A percentile compares a stretch with the other conserved stretches of the same genome.
These are phyloP conservation scores for Tipula confusa DNA, from an alignment of 2,888 invertebrate genomes.

Conservation along the genomic window DNA sequence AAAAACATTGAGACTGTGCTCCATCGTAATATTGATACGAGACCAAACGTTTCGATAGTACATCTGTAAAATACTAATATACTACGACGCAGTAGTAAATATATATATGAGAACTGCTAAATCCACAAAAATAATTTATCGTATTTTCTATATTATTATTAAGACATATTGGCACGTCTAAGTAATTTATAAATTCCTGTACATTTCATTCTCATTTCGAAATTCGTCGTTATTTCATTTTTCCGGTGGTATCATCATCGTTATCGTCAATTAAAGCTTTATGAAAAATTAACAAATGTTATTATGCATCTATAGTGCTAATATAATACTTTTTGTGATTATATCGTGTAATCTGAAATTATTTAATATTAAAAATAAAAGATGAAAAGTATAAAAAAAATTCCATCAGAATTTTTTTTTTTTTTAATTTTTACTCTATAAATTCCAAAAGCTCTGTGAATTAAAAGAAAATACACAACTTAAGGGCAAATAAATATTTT, in stretches of 20 bases:
- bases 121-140: not conserved
- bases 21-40: not conserved
- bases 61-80: not conserved
- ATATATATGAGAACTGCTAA: too few relatives aligned
- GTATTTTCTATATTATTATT: not conserved
- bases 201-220: not conserved
- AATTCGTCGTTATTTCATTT: not conserved
- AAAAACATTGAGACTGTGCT: not conserved
- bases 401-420: not conserved
- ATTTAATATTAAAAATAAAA: not conserved
- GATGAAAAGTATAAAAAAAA: not conserved
- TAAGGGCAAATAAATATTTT: not conserved
- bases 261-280: not conserved
- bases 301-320: not conserved
- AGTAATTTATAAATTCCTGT: conserved; percentile 7
- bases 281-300: not conserved
- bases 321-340: not conserved
- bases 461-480: conserved; percentile 3
- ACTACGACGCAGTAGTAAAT: too few relatives aligned
- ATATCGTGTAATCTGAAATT: not conserved
- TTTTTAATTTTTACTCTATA: not conserved
- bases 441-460: conserved; percentile 25
- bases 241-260: not conserved
- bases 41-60: not conserved
- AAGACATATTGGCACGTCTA: not conserved